Evolutionary conservation across 2,113 vertebrate genomes (phyloP).

Genomic region (Enhydra lutris): DNA sequence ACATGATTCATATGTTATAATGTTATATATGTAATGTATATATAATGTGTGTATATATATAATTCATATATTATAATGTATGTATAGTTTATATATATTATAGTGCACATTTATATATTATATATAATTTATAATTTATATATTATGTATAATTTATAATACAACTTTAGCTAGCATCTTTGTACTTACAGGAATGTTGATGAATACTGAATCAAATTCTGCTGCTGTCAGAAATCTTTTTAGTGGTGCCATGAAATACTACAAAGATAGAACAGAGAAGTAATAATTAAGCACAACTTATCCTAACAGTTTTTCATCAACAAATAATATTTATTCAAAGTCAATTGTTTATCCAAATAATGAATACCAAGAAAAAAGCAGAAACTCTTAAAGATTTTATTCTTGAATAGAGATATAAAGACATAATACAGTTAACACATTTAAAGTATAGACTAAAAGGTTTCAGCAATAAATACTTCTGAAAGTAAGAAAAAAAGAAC

Average conservation of each 20-base stretch:
- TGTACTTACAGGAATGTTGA: conserved; percentile 95
- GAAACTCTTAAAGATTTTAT: not conserved
- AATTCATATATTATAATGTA: too few species aligned
- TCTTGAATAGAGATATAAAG: not conserved
- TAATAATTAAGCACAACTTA: not conserved
- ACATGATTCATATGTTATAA: too few species aligned
- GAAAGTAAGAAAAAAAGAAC: not conserved
- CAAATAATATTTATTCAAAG: not conserved
- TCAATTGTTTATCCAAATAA: not conserved
- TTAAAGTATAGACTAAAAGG: conserved; percentile 2
- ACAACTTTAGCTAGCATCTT: not conserved
- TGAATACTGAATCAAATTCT: conserved; percentile 94
- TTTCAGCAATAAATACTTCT: not conserved
- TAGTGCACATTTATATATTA: too few species aligned
- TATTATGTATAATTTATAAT: too few species aligned
- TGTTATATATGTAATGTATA: too few species aligned
- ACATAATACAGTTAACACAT: not conserved
- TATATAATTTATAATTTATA: too few species aligned
- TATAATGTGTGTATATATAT: too few species aligned
- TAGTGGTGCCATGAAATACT: conserved; percentile 97
- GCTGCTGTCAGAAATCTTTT: conserved; percentile 88
- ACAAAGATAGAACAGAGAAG: conserved; percentile 68
- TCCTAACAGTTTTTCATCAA: not conserved
- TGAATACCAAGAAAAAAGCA: not conserved
- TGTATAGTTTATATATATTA: too few species aligned